Percentiles rank a stretch among this genome's conserved stretches.
Evolutionary conservation across 2,797 vertebrate genomes (phyloP).

Genomic region (Notamacropus eugenii): DNA sequence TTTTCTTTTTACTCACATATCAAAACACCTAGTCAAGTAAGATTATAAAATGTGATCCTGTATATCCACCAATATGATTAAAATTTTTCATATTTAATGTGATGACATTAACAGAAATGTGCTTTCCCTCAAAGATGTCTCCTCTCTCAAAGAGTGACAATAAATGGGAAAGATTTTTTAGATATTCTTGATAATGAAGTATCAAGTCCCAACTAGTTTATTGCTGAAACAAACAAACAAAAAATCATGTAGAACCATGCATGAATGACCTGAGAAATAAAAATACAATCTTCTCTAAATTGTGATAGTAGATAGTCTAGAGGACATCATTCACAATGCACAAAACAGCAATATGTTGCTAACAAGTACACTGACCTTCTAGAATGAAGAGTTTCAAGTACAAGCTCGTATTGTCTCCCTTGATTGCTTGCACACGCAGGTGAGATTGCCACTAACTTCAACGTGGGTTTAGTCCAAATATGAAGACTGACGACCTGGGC

Average conservation of each 20-base stretch:
- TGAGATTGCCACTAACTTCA: neutral
- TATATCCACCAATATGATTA: neutral
- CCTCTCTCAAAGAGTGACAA: neutral
- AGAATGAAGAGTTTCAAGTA: neutral
- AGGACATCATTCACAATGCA: neutral
- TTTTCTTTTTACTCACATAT: neutral
- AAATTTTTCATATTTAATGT: slow-evolving; percentile 15
- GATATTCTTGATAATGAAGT: neutral
- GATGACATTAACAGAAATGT: slow-evolving; percentile 12
- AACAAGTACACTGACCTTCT: neutral
- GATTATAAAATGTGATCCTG: neutral
- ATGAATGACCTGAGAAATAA: neutral
- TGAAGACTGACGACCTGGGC: neutral
- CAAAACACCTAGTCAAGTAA: neutral
- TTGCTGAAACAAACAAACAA: neutral
- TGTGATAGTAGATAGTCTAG: neutral
- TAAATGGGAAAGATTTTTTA: neutral
- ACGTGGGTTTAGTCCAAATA: neutral
- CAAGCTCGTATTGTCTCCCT: neutral
- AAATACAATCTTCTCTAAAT: slow-evolving; percentile 13
- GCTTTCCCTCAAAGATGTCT: neutral
- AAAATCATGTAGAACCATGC: neutral
- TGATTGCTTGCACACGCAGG: neutral
- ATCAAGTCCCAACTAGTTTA: neutral
- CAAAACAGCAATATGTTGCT: neutral